phyloP scores from a whole-genome alignment of 2,113 vertebrate genomes.

The Daubentonia madagascariensis region DNA sequence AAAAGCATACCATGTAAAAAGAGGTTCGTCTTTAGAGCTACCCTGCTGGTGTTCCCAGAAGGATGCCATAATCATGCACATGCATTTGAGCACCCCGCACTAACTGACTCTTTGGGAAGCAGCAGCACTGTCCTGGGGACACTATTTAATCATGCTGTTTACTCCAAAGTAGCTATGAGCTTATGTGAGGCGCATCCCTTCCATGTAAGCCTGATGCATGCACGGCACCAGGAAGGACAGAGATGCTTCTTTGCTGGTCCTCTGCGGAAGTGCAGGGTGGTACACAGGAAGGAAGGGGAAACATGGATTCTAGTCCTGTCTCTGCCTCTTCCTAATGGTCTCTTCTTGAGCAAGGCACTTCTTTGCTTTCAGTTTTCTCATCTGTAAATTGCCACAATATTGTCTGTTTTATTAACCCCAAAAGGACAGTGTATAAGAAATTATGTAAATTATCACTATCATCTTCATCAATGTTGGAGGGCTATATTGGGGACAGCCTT shows the following conservation, averaged over 20 bases:
- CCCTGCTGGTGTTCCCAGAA: not conserved
- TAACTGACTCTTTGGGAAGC: not conserved
- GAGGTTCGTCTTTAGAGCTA: not conserved
- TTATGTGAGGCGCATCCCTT: not conserved
- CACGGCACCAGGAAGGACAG: not conserved
- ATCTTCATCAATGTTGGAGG: not conserved
- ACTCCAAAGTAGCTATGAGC: not conserved
- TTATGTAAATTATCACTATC: not conserved
- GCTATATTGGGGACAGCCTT: not conserved
- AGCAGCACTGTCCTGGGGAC: not conserved
- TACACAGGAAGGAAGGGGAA: not conserved
- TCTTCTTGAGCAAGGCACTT: not conserved
- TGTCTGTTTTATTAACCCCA: not conserved
- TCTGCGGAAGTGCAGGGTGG: not conserved
- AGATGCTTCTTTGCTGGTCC: not conserved
- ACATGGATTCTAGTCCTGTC: not conserved
- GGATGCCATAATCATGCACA: not conserved
- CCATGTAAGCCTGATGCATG: not conserved
- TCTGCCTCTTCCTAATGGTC: not conserved
- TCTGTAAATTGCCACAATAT: not conserved
- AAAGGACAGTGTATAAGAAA: not conserved
- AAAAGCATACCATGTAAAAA: not conserved
- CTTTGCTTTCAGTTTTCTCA: not conserved
- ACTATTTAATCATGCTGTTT: not conserved
- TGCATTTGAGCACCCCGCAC: fast-evolving